Percentiles rank a stretch among this genome's conserved stretches.
phyloP scores from a whole-genome alignment of 2,888 invertebrate species.

The Phorcus lineatus region DNA sequence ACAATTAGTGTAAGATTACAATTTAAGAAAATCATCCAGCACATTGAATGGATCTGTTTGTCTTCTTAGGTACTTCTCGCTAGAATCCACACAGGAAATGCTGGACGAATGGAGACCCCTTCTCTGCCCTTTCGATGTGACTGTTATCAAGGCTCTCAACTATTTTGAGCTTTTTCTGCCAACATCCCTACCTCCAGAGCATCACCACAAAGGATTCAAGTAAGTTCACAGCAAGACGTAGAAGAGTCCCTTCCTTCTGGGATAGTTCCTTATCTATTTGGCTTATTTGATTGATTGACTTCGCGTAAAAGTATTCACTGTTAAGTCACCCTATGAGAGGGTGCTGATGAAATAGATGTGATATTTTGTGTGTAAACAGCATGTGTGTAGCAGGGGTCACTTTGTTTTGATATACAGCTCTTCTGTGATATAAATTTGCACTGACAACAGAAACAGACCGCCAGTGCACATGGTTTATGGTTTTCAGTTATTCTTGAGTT shows the following conservation, averaged over 20 bases:
- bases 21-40: too few relatives aligned
- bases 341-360: too few relatives aligned
- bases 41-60: neutral
- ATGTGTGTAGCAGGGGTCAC: too few relatives aligned
- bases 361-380: too few relatives aligned
- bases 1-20: too few relatives aligned
- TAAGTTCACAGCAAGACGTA: slow-evolving; percentile 44
- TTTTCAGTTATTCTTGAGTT: too few relatives aligned
- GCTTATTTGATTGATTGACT: neutral
- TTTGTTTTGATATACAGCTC: too few relatives aligned
- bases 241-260: neutral
- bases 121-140: slow-evolving; percentile 84
- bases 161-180: slow-evolving; percentile 87
- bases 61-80: slow-evolving; percentile 69
- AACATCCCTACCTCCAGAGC: slow-evolving; percentile 80
- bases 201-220: slow-evolving; percentile 80
- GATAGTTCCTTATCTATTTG: neutral
- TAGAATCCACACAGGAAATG: slow-evolving; percentile 87
- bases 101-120: slow-evolving; percentile 87
- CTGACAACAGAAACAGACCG: too few relatives aligned
- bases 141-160: slow-evolving; percentile 72
- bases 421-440: too few relatives aligned
- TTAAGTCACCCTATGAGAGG: too few relatives aligned
- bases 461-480: too few relatives aligned
- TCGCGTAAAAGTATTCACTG: neutral